Base-by-base conservation (phyloP, 2,797 vertebrate genomes). In the Microcaecilia unicolor region DNA sequence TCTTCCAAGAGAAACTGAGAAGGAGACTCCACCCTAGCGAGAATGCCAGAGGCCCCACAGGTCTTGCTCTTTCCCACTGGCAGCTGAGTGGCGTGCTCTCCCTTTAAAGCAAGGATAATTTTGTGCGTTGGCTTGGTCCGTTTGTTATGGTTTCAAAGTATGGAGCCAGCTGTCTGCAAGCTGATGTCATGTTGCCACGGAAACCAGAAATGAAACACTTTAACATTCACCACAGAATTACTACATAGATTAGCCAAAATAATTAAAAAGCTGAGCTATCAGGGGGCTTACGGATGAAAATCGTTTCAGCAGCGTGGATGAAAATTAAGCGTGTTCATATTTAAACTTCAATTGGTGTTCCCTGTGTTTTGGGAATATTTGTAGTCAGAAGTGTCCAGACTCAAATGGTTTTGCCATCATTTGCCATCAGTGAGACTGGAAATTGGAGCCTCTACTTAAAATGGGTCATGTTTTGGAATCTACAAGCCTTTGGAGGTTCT, bases 181-280 rank as follows among this genome's bases (percentile, higher is more conserved):
- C 64, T 71, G 72, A 83, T 81, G 72, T 71, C 64, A 74, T 70
- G 84, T 91, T 89, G 62, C 84, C 51, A 47, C 82, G 80, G 89
- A 81, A 87, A 92, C 84, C 55, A 67, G 66, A 64, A 83, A 81
- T 69, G 70, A 85, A 78, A 83, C 72, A 76, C 69, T 82, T 71
- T 38, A 64, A 80, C 72, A 55, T 64, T 67, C 59, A 61, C 67
- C 61, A 55, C 74, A 76, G 78, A 76, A 78, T 78, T 73, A 72
- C 58, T 60, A 64, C 60, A 54, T 67, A 60, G 38, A 51, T 77
- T 74, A 67, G 82, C 79, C 80, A 84, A 72, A 78, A 67, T 72
- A 76, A 81, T 79, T 77, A 76, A 66, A 76, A 71, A 65, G 58
- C 78, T 73, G 58, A 67, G 74, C 74, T 72, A 70, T 76, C 61